Percentiles rank a stretch among this genome's conserved stretches.
Conservation (phyloP, 2,113 vertebrate species). For the Ochotona curzoniae region DNA sequence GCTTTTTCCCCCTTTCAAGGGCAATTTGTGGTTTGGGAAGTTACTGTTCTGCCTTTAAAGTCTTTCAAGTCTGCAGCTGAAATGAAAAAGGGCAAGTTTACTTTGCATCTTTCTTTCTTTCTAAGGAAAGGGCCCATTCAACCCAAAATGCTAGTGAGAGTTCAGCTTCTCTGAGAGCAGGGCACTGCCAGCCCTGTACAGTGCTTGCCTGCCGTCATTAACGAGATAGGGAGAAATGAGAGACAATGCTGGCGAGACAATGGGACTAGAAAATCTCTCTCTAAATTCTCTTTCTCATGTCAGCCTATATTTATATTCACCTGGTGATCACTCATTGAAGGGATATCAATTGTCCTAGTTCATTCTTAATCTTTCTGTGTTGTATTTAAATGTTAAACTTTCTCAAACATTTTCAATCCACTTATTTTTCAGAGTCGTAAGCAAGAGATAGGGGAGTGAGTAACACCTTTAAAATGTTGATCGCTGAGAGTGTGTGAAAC, state of each 20-base stretch:
- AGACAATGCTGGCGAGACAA: not conserved
- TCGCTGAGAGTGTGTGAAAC: not conserved
- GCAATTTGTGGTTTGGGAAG: not conserved
- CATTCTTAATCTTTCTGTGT: not conserved
- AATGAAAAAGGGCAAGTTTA: constrained; percentile 24
- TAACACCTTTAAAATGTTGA: not conserved
- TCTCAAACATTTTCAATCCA: not conserved
- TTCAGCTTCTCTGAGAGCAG: not conserved
- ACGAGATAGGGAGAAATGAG: not conserved
- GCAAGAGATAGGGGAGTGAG: not conserved
- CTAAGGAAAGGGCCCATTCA: not conserved
- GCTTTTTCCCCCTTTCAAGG: not conserved
- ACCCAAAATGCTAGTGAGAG: not conserved
- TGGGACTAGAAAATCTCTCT: not conserved
- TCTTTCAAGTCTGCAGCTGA: constrained; percentile 15
- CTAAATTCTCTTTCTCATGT: not conserved
- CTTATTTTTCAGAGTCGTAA: not conserved
- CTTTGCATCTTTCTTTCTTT: not conserved
- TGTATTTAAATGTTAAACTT: not conserved
- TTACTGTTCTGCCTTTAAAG: not conserved
- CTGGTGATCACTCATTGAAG: not conserved
- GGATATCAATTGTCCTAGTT: not conserved
- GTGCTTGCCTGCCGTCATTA: not conserved
- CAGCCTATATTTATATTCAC: not conserved
- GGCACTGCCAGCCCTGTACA: not conserved